Evolutionary conservation across 2,888 invertebrate species (phyloP).

Genomic region (Drosophila suboccidentalis): DNA sequence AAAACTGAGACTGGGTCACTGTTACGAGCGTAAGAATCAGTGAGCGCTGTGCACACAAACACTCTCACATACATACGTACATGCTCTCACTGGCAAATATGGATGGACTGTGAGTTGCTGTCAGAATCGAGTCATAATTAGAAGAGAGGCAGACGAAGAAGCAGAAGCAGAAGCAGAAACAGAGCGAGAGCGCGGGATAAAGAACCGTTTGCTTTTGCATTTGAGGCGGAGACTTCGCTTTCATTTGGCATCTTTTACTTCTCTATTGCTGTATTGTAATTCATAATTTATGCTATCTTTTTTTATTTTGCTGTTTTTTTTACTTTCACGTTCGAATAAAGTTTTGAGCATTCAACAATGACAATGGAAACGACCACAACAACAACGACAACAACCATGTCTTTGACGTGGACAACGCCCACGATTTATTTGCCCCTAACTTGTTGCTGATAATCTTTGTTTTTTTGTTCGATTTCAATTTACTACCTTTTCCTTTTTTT

Average conservation of each 20-base stretch:
- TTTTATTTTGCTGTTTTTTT: constrained; percentile 35
- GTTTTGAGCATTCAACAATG: constrained; percentile 30
- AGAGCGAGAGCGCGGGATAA: constrained; percentile 38
- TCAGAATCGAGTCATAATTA: constrained; percentile 54
- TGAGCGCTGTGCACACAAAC: constrained; percentile 37
- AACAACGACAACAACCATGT: constrained; percentile 3
- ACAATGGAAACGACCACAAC: constrained; percentile 17
- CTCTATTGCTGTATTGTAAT: constrained; percentile 49
- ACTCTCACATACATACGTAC: neutral
- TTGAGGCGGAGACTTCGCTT: constrained; percentile 70
- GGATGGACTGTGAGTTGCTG: constrained; percentile 17
- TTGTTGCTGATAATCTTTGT: constrained; percentile 18
- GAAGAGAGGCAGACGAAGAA: constrained; percentile 37
- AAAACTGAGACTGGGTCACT: constrained; percentile 82
- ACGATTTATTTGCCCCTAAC: constrained; percentile 13
- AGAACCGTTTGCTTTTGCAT: constrained; percentile 67
- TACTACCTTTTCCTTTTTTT: constrained; percentile 19
- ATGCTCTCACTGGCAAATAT: constrained; percentile 3
- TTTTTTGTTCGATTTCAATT: neutral
- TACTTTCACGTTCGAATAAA: constrained; percentile 71
- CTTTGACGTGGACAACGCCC: constrained; percentile 33
- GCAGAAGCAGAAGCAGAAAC: constrained; percentile 5
- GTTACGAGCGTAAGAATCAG: constrained; percentile 78
- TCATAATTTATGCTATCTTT: constrained; percentile 60
- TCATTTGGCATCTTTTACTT: constrained; percentile 69